Evolutionary conservation across 2,888 invertebrate genomes (phyloP).

Genomic region (Callimorpha dominula): DNA sequence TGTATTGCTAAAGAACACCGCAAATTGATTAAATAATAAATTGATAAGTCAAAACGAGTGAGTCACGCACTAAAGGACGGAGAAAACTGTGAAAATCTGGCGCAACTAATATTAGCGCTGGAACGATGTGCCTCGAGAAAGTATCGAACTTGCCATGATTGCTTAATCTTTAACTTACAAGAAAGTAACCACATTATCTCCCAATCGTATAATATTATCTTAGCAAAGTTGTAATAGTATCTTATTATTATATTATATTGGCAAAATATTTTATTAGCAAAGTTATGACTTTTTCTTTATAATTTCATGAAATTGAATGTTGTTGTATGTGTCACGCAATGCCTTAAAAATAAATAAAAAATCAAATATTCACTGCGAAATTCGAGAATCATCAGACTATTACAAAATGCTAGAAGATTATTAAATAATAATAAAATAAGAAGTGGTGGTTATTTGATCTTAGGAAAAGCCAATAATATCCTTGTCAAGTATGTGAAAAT

Average conservation of each 20-base stretch:
- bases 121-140: constrained; percentile 62
- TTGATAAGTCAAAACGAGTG: constrained; percentile 55
- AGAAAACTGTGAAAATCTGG: constrained; percentile 76
- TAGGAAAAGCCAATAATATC: no score
- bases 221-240: neutral
- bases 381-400: no score
- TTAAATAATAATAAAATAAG: no score
- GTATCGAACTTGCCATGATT: constrained; percentile 53
- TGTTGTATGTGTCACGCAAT: no score
- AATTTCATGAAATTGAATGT: constrained; percentile 6
- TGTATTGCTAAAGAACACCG: constrained; percentile 12
- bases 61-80: constrained; percentile 73
- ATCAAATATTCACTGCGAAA: no score
- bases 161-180: constrained; percentile 44
- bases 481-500: no score
- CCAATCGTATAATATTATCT: constrained; percentile 1
- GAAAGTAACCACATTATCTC: constrained; percentile 54
- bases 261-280: neutral
- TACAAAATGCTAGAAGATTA: no score
- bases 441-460: no score
- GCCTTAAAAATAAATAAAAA: no score
- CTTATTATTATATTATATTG: no score
- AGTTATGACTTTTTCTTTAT: constrained; percentile 7
- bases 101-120: constrained; percentile 67
- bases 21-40: constrained; percentile 49